These are phyloP conservation scores for Dreissena polymorpha DNA, from an alignment of 1,140 invertebrate genomes.

Conservation along the genomic window DNA sequence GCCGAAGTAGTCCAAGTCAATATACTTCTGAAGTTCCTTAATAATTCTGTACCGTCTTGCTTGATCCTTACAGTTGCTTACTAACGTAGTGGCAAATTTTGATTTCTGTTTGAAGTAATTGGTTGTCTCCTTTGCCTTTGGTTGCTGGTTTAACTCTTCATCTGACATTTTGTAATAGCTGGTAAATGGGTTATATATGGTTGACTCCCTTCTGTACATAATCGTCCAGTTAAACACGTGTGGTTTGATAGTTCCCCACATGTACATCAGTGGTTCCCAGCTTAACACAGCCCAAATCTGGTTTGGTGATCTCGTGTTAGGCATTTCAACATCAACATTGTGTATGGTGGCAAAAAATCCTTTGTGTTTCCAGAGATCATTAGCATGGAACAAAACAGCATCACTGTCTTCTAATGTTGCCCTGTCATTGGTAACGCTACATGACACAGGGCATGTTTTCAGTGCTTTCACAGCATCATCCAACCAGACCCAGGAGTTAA, in stretches of 20 bases:
- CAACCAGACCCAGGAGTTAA: constrained; percentile 35
- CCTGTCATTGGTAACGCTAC: constrained; percentile 29
- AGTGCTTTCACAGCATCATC: constrained; percentile 14
- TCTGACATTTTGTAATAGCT: constrained; percentile 14
- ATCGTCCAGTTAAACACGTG: constrained; percentile 50
- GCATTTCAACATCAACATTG: constrained; percentile 29
- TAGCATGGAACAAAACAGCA: constrained; percentile 48
- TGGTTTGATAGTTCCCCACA: constrained; percentile 48
- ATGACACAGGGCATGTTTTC: constrained; percentile 15
- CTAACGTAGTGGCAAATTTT: constrained; percentile 44
- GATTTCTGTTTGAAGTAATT: constrained; percentile 36
- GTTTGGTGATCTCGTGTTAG: constrained; percentile 17
- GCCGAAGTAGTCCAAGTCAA: constrained; percentile 44
- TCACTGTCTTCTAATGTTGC: constrained; percentile 22
- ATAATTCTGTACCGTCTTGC: constrained; percentile 49
- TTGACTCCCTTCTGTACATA: constrained; percentile 50
- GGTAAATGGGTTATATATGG: constrained; percentile 38
- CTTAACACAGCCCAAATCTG: constrained; percentile 46
- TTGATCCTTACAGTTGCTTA: constrained; percentile 50
- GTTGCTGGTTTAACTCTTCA: constrained; percentile 18
- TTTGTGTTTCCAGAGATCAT: constrained; percentile 37
- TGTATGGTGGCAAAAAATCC: constrained; percentile 30
- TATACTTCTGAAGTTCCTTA: constrained; percentile 26
- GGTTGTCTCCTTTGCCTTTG: constrained; percentile 9
- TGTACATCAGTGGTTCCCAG: constrained; percentile 44